Evolutionary conservation across 2,888 invertebrate genomes (phyloP), one percentile per base, ranked within the genome.

Genomic region (Torymus texanus): DNA sequence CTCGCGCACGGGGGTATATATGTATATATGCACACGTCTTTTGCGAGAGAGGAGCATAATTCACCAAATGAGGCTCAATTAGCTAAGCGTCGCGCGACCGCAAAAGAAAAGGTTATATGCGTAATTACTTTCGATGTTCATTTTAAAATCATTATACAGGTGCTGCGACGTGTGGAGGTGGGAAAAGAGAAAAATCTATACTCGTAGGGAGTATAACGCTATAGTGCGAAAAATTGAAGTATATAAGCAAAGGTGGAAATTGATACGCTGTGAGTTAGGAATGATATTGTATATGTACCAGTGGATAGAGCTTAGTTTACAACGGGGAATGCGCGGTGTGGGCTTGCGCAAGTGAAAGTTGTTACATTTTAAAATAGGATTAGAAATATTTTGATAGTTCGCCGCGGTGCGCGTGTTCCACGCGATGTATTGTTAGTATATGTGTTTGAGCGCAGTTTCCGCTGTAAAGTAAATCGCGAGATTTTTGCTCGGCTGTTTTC

Each of bases 21-120:
- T 41, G 13, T 53, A 51, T 18, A 51, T 21, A 55, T 8, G 1
- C 55, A n/a, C 58, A n/a, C 56, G 18, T 41, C 2, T 14, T 63
- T n/a, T 55, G 72, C 59, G 11, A 67, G 50, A 41, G 41, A 8
- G 10, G 29, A 2, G 41, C n/a, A 5, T 78, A 78, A 73, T 78
- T 67, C 73, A 55, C 62, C n/a, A 78, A 78, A 78, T 78, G 67
- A 78, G 56, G 41, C 67, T 55, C 72, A 73, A 78, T 78, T 78
- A 78, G 67, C 72, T 61, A 53, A 74, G 58, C 24, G 51, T 66
- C 53, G 55, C 67, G 66, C 18, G 18, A 53, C 24, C 51, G 21
- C 16, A 24, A 24, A 56, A 41, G 53, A 63, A 53, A 76, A 67
- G 4, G 55, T 53, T 21, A 2, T 21, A 21, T 13, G 61, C 61